Evolutionary conservation across 1,140 invertebrate genomes (phyloP), one percentile per base, ranked within the genome.

Genomic region (Drosophila cardini): DNA sequence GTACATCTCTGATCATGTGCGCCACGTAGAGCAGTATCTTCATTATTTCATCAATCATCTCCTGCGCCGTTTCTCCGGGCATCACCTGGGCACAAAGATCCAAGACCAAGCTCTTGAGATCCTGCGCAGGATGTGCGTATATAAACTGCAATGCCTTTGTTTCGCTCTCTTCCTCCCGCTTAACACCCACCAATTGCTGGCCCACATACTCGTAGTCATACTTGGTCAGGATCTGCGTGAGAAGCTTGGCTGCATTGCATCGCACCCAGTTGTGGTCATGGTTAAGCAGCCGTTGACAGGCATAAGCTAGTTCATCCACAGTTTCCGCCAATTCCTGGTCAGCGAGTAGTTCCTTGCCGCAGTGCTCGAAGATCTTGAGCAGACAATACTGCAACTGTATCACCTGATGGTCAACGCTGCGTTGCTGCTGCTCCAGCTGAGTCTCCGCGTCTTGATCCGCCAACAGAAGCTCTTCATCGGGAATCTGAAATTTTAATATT

Each of bases 1-100:
- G 87, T 73, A 95, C 56, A 26, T 92, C 92, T 68, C 93, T 93
- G 1, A 96, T 84, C 46, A 96, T 93, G 86, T 94, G 94, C 0
- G 94, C 94, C 15, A 96, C 92, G 76, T 94, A 96, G 8, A 96
- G 93, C 45, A 97, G 92, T 91, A 96, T 96, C 89, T 96, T 96
- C 2, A 95, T 93, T 13, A 96, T 94, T 87, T 95, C 94, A 79
- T 95, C 95, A 8, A 94, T 94, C 86, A 96, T 94, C 62, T 95
- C 94, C 36, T 87, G 84, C 8, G 94, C 93, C 4, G 93, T 91
- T 38, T 92, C 87, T 1, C 93, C 93, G 0, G 96, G 94, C 48
- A 94, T 94, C 21, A 97, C 93, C 82, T 97, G 96, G 9, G 94
- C 95, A 58, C 95, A 94, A 57, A 97, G 93, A 93, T 96, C 96